Evolutionary conservation across 2,797 vertebrate genomes (phyloP), one percentile per base, ranked within the genome.

Genomic region (Botia almorhae): DNA sequence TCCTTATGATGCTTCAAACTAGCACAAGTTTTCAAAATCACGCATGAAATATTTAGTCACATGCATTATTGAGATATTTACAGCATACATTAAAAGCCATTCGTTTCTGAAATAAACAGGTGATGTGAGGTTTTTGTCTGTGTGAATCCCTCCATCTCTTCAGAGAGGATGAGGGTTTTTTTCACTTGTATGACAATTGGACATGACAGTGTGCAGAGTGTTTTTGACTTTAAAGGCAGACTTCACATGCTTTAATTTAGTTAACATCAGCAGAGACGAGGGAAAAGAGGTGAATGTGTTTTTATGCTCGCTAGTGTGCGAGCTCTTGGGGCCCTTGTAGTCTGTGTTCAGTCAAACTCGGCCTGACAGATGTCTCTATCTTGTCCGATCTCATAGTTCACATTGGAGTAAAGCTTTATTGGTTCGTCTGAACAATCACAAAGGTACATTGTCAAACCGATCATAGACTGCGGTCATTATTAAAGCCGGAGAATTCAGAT

Each of bases 51-150:
- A 94, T 94, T 94, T 78, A 94, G 74, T 43, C 39, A 0, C 82
- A 46, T 87, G 83, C 88, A 93, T 93, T 91, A 94, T 94, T 94
- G 85, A 94, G 89, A 92, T 92, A 94, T 94, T 93, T 93, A 93
- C 92, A 93, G 92, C 90, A 92, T 92, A 93, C 92, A 95, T 95
- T 95, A 94, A 94, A 93, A 93, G 87, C 92, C 92, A 93, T 94
- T 94, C 90, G 89, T 88, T 87, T 93, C 83, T 86, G 91, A 93
- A 85, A 87, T 89, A 91, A 93, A 92, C 90, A 90, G 85, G 85
- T 81, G 69, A 82, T 80, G 85, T 48, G 79, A 79, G 55, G 82
- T 69, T 79, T 79, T 83, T 50, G 23, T 63, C 26, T 29, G 17
- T 80, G 21, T 71, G 79, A 83, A 82, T 87, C 87, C 85, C 86